Percentiles rank a stretch among this genome's conserved stretches.
These are phyloP conservation scores for Spea multiplicata DNA, from an alignment of 2,113 vertebrate species.

Conservation along the genomic window DNA sequence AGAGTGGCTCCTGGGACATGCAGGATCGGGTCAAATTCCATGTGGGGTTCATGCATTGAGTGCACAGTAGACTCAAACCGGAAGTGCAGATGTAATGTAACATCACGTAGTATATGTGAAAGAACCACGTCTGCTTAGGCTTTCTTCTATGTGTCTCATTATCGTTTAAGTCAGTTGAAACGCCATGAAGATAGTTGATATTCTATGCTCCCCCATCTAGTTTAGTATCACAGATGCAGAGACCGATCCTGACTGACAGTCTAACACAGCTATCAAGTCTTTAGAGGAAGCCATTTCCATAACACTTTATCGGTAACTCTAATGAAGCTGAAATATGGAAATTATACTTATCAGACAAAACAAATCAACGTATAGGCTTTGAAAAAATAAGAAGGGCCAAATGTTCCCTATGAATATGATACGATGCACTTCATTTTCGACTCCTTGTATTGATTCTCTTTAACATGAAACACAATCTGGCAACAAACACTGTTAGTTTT, in stretches of 20 bases:
- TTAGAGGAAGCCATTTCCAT: slow-evolving; percentile 24
- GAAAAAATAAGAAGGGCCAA: slow-evolving; percentile 30
- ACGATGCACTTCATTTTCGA: not conserved
- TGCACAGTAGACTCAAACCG: too few relatives aligned
- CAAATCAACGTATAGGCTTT: slow-evolving; percentile 36
- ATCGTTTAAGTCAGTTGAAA: too few relatives aligned
- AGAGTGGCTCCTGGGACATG: too few relatives aligned
- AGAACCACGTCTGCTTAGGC: too few relatives aligned
- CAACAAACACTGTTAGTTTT: slow-evolving; percentile 23
- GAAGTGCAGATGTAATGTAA: too few relatives aligned
- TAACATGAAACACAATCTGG: slow-evolving; percentile 44
- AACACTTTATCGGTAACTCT: slow-evolving; percentile 15
- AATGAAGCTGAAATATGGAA: slow-evolving; percentile 41
- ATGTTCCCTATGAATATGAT: slow-evolving; percentile 34
- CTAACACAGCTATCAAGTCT: slow-evolving; percentile 26
- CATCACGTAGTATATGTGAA: too few relatives aligned
- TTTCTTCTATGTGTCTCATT: too few relatives aligned
- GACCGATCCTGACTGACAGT: slow-evolving; percentile 27
- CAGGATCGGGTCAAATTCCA: too few relatives aligned
- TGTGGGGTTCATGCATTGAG: too few relatives aligned
- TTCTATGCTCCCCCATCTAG: too few relatives aligned
- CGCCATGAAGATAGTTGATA: too few relatives aligned
- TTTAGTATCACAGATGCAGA: slow-evolving; percentile 38
- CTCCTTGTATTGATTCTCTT: slow-evolving; percentile 33
- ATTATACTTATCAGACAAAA: slow-evolving; percentile 29